Percentiles rank a stretch among this genome's conserved stretches.
These are phyloP conservation scores for Phalacrocorax pelagicus DNA, from an alignment of 2,113 vertebrate species.

Conservation along the genomic window DNA sequence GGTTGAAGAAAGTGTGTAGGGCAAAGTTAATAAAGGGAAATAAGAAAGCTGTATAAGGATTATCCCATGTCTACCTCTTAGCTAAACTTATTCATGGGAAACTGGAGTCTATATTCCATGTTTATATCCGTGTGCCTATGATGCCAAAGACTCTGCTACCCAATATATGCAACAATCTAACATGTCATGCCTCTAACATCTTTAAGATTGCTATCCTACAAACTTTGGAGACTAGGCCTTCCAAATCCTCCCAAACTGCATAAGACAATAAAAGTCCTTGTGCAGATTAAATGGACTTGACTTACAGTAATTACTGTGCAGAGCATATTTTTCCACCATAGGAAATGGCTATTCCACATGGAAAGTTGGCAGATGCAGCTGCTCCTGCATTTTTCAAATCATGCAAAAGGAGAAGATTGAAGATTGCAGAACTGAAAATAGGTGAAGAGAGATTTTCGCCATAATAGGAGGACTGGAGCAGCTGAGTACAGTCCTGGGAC, in stretches of 20 bases:
- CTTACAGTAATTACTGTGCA: constrained; percentile 55
- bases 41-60: background rate
- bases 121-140: constrained; percentile 1
- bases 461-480: background rate
- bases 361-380: constrained; percentile 41
- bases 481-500: background rate
- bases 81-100: background rate
- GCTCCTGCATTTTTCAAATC: constrained; percentile 37
- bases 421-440: background rate
- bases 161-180: constrained; percentile 29
- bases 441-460: background rate
- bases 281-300: constrained; percentile 44
- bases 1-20: background rate
- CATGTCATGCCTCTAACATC: background rate
- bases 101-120: constrained; percentile 34
- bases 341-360: constrained; percentile 68
- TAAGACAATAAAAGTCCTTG: constrained; percentile 31
- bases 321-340: constrained; percentile 62
- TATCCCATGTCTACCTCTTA: background rate
- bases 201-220: background rate
- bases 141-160: constrained; percentile 3
- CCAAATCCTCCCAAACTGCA: background rate
- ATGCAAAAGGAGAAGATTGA: background rate
- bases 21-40: constrained; percentile 2
- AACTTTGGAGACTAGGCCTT: constrained; percentile 3